These are phyloP conservation scores for Globicephala melas DNA, from an alignment of 2,113 vertebrate species.

Conservation along the genomic window DNA sequence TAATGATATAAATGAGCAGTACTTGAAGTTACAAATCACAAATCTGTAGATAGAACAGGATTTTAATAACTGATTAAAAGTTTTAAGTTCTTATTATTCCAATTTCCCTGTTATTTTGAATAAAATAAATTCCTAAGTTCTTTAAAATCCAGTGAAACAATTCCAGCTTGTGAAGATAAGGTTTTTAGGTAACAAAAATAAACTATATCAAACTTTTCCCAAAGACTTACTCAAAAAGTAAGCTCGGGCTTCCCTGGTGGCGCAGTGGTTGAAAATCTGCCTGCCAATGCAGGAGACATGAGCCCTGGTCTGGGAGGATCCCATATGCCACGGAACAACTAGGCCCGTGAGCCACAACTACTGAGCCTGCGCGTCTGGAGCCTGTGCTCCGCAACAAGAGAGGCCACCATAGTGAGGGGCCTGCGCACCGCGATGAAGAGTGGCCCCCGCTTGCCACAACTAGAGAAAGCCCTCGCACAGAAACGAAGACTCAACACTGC, in stretches of 20 bases:
- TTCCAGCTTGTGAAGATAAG: not conserved
- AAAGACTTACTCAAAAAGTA: constrained; percentile 32
- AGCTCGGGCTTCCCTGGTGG: not conserved
- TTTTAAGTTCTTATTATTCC: constrained; percentile 51
- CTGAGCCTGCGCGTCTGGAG: too few relatives aligned
- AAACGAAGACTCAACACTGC: too few relatives aligned
- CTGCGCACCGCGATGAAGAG: too few relatives aligned
- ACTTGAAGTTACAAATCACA: constrained; percentile 40
- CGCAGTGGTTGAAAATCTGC: too few relatives aligned
- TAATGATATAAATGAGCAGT: constrained; percentile 22
- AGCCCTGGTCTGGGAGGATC: too few relatives aligned
- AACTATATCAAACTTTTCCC: not conserved
- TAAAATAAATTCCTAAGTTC: constrained; percentile 31
- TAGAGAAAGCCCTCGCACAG: too few relatives aligned
- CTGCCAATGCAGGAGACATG: too few relatives aligned
- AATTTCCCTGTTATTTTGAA: constrained; percentile 22
- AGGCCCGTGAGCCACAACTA: too few relatives aligned
- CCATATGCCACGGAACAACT: too few relatives aligned
- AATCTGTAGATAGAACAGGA: constrained; percentile 20
- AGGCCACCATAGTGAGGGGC: too few relatives aligned
- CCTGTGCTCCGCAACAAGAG: too few relatives aligned
- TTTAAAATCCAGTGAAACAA: constrained; percentile 46
- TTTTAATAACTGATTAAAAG: constrained; percentile 59
- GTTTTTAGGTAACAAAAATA: constrained; percentile 34
- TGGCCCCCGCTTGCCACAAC: too few relatives aligned